A percentile compares a stretch with the other conserved stretches of the same genome.
phyloP scores from a whole-genome alignment of 1,140 invertebrate species.

The Listronotus oregonensis region DNA sequence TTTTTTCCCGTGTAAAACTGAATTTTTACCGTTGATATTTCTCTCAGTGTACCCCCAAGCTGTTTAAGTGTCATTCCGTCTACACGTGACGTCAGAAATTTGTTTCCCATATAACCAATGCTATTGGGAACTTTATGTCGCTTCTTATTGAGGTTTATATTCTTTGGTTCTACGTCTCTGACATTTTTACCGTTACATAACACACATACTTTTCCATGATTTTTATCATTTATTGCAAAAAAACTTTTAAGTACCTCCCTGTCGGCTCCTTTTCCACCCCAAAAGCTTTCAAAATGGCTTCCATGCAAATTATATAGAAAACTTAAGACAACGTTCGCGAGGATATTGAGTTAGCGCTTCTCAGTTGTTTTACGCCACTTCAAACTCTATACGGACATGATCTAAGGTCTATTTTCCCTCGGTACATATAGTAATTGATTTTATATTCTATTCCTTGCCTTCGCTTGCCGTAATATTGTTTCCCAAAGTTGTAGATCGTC shows the following conservation, averaged over 20 bases:
- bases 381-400: constrained; percentile 19
- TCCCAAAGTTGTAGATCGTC: constrained; percentile 36
- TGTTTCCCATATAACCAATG: no score
- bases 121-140: no score
- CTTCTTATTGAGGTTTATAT: no score
- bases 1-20: no score
- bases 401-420: constrained; percentile 31
- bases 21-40: no score
- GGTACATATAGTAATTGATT: constrained; percentile 27
- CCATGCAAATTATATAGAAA: constrained; percentile 54
- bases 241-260: constrained; percentile 11
- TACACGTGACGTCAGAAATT: no score
- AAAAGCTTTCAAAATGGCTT: constrained; percentile 52
- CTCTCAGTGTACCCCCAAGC: no score
- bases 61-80: no score
- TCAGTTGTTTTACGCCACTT: constrained; percentile 27
- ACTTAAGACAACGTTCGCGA: constrained; percentile 51
- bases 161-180: no score
- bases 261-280: constrained; percentile 30
- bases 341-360: constrained; percentile 53
- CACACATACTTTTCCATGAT: no score
- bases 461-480: constrained; percentile 36
- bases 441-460: constrained; percentile 35
- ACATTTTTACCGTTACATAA: no score
- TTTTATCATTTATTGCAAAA: background rate